Percentiles rank a stretch among this genome's conserved stretches.
Evolutionary conservation across 2,797 vertebrate genomes (phyloP).

Genomic region (Hafferia zeledoni): DNA sequence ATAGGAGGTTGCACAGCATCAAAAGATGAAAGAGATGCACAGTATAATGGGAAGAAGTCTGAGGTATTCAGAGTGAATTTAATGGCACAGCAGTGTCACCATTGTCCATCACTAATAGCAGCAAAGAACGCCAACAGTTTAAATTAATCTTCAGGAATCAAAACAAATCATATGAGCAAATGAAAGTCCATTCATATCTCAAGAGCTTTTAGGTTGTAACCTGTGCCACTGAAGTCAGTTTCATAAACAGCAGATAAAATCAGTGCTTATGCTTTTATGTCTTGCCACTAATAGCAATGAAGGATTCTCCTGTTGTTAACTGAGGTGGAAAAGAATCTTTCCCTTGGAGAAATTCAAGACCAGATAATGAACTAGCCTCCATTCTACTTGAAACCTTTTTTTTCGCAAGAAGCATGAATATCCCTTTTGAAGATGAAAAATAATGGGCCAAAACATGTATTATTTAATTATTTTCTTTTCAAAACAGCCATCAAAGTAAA

Average conservation of each 20-base stretch:
- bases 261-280: neutral
- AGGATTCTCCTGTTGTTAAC: neutral
- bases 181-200: neutral
- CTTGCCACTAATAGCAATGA: neutral
- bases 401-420: neutral
- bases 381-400: neutral
- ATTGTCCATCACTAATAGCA: neutral
- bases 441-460: neutral
- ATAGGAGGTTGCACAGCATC: neutral
- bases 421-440: neutral
- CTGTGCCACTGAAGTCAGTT: neutral
- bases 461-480: neutral
- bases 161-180: neutral
- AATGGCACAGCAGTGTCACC: neutral
- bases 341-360: neutral
- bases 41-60: neutral
- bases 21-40: neutral
- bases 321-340: neutral
- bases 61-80: neutral
- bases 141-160: neutral
- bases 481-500: neutral
- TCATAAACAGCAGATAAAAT: neutral
- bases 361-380: neutral
- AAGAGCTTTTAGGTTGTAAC: neutral
- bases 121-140: neutral